Evolutionary conservation across 2,797 vertebrate species (phyloP), one percentile per base, ranked within the genome.

Genomic region (Pempheris klunzingeri): DNA sequence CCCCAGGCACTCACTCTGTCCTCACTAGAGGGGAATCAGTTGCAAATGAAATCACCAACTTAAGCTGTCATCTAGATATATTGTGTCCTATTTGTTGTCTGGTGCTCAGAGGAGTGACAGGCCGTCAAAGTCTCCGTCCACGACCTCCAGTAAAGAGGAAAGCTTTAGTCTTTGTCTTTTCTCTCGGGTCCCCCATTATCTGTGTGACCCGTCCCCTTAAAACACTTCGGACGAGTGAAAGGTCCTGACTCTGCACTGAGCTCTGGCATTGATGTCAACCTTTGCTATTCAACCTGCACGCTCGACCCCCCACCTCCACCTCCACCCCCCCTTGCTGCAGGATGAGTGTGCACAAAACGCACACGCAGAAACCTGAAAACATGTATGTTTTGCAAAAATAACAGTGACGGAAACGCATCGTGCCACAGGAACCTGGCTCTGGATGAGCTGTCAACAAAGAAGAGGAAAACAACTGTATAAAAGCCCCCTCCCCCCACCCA

Each of bases 391-490:
- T 39, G 44, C 22, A 61, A 20, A 60, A 14, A n/a, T 2, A 20
- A 34, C 30, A 26, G 17, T 41, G 24, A 52, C n/a, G n/a, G n/a
- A n/a, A n/a, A n/a, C n/a, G n/a, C n/a, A n/a, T n/a, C n/a, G n/a
- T n/a, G n/a, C 57, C 54, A 64, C 6, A 77, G 85, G 82, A 90
- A 81, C 76, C 86, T 55, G 54, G 92, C 92, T 94, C 93, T 93
- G 91, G 93, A 90, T 94, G 90, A 95, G 87, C 84, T 88, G 93
- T 89, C 88, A 78, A 92, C 89, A 94, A 95, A 94, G 90, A 88
- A 84, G 90, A 89, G 86, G 85, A 87, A 92, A 91, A 91, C 89
- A 92, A 92, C 90, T 92, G 86, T 88, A 88, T 89, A 82, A 90
- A 91, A 88, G 85, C 70, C 55, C 75, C 87, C 76, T 24, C 55